phyloP scores from a whole-genome alignment of 35 echinoderm and acorn worm genomes.

The Ophioderma brevispina region DNA sequence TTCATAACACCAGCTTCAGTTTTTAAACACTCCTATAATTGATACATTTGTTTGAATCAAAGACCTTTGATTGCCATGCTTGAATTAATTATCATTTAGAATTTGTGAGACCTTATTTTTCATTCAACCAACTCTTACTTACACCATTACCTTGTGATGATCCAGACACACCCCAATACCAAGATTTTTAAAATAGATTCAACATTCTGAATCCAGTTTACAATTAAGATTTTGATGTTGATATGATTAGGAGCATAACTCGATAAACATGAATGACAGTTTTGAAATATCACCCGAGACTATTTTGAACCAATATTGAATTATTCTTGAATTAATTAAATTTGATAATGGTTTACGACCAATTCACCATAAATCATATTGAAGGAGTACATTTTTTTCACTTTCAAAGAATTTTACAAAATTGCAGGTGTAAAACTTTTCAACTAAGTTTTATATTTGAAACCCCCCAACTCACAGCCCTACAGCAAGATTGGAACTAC shows the following conservation, averaged over 20 bases:
- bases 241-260: no score
- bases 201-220: no score
- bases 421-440: background rate
- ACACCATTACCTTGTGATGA: background rate
- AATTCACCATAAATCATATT: no score
- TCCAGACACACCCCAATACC: background rate
- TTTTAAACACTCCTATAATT: conserved; percentile 2
- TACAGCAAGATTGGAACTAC: conserved; percentile 25
- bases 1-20: background rate
- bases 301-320: no score
- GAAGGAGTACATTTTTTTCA: background rate
- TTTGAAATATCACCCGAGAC: no score
- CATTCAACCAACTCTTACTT: conserved; percentile 9
- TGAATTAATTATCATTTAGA: background rate
- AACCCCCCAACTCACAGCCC: conserved; percentile 33
- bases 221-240: no score
- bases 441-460: background rate
- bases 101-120: background rate
- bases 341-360: no score
- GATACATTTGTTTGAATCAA: conserved; percentile 5
- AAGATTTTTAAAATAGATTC: conserved; percentile 1
- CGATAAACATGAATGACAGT: no score
- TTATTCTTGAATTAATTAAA: no score
- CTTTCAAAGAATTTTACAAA: background rate
- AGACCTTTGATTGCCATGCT: background rate